Base-by-base conservation (phyloP, 2,797 vertebrate genomes). In the Iguana delicatissima region DNA sequence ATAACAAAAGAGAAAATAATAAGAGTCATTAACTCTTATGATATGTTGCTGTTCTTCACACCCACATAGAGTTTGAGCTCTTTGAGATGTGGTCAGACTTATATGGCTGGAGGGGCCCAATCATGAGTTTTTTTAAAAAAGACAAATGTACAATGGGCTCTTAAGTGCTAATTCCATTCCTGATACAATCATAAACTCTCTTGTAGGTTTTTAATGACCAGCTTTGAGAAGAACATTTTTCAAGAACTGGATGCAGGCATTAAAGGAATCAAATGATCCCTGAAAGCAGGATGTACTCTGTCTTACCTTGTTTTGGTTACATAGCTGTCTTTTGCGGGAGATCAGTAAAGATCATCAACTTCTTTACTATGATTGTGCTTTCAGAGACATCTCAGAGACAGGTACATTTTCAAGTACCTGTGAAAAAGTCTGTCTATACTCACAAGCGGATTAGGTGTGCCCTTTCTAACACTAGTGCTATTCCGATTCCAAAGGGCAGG, bases 11-110 rank as follows among this genome's bases (percentile, higher is more conserved):
- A 77, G 62, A 76, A 62, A 64, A 64, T 35, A 16, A 42, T 55
- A 62, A 59, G 69, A 87, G 69, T 81, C 79, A 90, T 83, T 90
- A 86, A 74, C 67, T 86, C 42, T 46, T 46, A 46, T 46, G 42
- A 46, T 84, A 59, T 22, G 46, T 62, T 80, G 83, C 26, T 86
- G 46, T 13, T 80, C 67, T 72, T 64, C 64, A 59, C 4, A 20
- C 38, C 32, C 29, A 50, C 35, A n/a, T 62, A 42, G 57, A 84
- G 18, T 57, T 24, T 46, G n/a, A 26, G 59, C 24, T 67, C 13
- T 77, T 84, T 77, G n/a, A 50, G 26, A 57, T 82, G 42, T 24
- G 59, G 76, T 84, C 32, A 67, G n/a, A 24, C 26, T 89, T 69
- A 32, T 89, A 69, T 69, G n/a, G 14, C 5, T 79, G 46, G n/a